phyloP scores from a whole-genome alignment of 2,797 vertebrate species.

The Acipenser oxyrinchus region DNA sequence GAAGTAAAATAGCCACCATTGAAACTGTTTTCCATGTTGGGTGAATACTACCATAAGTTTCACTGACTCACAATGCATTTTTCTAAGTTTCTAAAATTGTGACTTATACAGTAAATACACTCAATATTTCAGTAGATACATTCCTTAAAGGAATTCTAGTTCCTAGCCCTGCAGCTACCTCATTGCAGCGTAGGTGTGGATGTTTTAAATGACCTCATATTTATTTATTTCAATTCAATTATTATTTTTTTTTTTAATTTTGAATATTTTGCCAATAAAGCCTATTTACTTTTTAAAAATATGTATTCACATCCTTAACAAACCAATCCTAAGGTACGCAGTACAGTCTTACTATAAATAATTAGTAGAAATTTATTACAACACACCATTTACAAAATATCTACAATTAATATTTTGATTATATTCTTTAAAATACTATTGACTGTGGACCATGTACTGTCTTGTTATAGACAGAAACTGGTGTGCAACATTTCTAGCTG shows the following conservation, averaged over 20 bases:
- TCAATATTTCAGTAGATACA: too few species aligned
- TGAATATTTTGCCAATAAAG: too few species aligned
- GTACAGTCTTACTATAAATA: constrained; percentile 11
- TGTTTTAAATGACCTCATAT: too few species aligned
- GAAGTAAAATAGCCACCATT: neutral
- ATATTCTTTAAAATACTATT: constrained; percentile 35
- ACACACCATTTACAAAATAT: neutral
- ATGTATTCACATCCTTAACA: constrained; percentile 23
- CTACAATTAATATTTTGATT: constrained; percentile 17
- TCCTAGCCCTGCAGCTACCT: too few species aligned
- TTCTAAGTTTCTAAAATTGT: neutral
- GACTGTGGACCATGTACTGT: constrained; percentile 45
- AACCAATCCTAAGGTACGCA: neutral
- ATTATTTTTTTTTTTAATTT: too few species aligned
- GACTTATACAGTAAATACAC: neutral
- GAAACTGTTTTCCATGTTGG: neutral
- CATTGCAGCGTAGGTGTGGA: too few species aligned
- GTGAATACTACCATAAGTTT: neutral
- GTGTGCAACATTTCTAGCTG: constrained; percentile 59
- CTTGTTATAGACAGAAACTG: constrained; percentile 34
- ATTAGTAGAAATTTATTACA: neutral
- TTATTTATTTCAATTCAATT: too few species aligned
- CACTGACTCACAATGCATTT: neutral
- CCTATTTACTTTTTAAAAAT: too few species aligned
- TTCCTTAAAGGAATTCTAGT: too few species aligned